Conservation (phyloP, 2,113 vertebrate genomes). For the Fulica atra region DNA sequence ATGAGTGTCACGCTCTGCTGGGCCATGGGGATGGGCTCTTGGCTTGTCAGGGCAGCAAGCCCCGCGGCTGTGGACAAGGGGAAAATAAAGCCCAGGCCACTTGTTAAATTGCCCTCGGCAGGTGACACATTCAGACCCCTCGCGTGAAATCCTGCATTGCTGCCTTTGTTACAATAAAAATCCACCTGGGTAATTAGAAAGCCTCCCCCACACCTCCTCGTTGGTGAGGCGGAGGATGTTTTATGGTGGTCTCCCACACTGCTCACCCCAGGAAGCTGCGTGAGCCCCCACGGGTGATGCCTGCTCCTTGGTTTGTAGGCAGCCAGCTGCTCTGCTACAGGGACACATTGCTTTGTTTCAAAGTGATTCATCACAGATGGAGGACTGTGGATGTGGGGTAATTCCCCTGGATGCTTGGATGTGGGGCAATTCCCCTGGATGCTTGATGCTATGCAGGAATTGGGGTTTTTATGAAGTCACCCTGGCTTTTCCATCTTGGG, state of each 20-base stretch:
- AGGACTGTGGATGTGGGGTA: rapidly evolving
- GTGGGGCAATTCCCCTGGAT: not conserved
- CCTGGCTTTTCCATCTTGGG: not conserved
- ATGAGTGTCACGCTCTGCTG: not conserved
- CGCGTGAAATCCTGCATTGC: conserved; percentile 63
- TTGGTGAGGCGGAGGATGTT: not conserved
- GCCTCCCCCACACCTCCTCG: not conserved
- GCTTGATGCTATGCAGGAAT: not conserved
- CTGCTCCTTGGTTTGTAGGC: not conserved
- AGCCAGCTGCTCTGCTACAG: not conserved
- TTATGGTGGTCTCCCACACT: conserved; percentile 21
- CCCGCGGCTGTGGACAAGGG: not conserved
- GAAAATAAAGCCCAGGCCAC: not conserved
- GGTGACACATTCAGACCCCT: conserved; percentile 62
- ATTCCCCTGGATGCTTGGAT: no score
- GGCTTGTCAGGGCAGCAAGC: not conserved
- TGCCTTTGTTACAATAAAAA: conserved; percentile 36
- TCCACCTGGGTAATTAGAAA: conserved; percentile 62
- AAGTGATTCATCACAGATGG: no score
- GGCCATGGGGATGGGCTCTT: not conserved
- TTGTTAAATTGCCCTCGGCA: conserved; percentile 6
- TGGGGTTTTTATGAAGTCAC: not conserved
- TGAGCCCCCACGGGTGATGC: not conserved
- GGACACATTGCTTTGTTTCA: not conserved
- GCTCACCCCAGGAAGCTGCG: not conserved